Base-by-base conservation (phyloP, 1,140 invertebrate genomes). In the Lasioglossum baleicum region DNA sequence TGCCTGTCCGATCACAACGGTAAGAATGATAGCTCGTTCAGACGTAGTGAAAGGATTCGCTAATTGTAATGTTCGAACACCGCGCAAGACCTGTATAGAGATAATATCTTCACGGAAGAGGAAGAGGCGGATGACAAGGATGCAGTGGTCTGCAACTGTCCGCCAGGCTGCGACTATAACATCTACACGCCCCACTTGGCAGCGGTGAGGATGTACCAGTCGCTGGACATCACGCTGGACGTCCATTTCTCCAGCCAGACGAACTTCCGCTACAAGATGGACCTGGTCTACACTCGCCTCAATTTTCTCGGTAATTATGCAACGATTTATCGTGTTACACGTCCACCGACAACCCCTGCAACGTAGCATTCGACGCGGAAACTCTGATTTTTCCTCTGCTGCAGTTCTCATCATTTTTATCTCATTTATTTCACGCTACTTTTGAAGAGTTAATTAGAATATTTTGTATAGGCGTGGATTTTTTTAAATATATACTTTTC, bases 181-280 rank as follows among this genome's bases (percentile, higher is more conserved):
- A 13, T 72, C 72, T 81, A 72, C 48, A 7, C 20, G 22, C 35
- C 56, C 7, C 73, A 67, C 22, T 81, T 76, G 35, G 70, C 82
- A 13, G 75, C 60, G 20, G 82, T 83, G 35, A 79, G 67, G 5
- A 31, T 70, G 42, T 51, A 53, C 48, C 42, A 58, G 40, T 42
- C 51, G 7, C 65, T 63, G 22, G 68, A 81, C 68, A 63, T 83
- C 60, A 68, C 17, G 8, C 8, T 83, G 68, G 79, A 83, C 63
- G 68, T 83, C n/a, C 82, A 83, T 61, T 83, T 70, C 73, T 60
- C 51, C n/a, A 60, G 71, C 11, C 82, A 81, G 70, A 71, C 79
- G 40, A 83, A 73, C 48, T 83, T 83, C 48, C 82, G 82, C 13
- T 83, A 81, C 42, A 83, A 83, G 67, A 83, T 58, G 42, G 82